Conservation (phyloP, 2,797 vertebrate genomes). For the Nyctalus aviator region DNA sequence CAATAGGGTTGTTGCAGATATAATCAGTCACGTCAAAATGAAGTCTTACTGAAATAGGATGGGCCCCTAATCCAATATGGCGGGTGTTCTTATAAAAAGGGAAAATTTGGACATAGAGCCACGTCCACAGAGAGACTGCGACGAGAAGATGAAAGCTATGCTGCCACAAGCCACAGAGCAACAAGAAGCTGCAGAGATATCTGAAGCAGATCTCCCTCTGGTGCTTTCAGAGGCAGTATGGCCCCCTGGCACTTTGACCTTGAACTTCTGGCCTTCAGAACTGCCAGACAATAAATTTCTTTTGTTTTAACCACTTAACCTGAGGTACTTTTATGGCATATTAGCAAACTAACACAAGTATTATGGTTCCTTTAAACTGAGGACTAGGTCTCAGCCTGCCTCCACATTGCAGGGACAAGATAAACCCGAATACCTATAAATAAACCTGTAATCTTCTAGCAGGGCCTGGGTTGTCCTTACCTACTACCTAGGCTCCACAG, state of each 20-base stretch:
- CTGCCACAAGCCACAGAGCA: background rate
- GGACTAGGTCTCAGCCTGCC: background rate
- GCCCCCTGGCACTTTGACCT: background rate
- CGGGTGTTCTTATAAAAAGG: background rate
- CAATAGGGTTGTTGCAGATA: background rate
- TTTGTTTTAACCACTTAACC: background rate
- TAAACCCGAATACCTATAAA: background rate
- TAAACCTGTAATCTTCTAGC: background rate
- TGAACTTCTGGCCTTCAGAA: background rate
- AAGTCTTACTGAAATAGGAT: background rate
- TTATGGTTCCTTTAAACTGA: background rate
- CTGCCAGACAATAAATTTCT: background rate
- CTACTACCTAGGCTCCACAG: background rate
- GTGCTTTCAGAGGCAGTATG: background rate
- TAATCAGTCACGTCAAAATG: background rate
- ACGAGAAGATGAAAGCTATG: background rate
- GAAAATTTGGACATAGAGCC: background rate
- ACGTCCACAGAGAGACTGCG: background rate
- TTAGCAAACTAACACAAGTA: background rate
- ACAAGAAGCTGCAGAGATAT: background rate
- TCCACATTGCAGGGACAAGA: background rate
- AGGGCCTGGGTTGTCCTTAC: background rate
- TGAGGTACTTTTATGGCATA: background rate
- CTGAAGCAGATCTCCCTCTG: no score
- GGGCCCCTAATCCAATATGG: background rate